Conservation (phyloP, 2,797 vertebrate genomes). For the Myotis findleyi region DNA sequence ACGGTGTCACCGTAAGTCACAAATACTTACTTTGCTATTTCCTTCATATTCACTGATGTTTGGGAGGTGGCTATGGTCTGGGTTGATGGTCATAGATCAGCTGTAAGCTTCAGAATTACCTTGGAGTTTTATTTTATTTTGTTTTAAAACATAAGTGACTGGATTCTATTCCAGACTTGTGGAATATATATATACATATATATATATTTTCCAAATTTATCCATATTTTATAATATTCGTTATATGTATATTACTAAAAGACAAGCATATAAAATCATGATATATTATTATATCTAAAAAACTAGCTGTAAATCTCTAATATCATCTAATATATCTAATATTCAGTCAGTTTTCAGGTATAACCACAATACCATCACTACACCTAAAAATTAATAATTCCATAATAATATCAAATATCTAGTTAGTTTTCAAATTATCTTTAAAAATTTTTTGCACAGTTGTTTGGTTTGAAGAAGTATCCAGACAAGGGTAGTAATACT, state of each 20-base stretch:
- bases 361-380: background rate
- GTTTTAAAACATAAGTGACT: conserved; percentile 5
- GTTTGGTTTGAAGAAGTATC: background rate
- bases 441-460: background rate
- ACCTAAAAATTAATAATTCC: background rate
- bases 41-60: background rate
- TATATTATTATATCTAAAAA: conserved; percentile 8
- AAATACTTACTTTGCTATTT: background rate
- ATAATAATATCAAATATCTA: conserved; percentile 13
- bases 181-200: no score
- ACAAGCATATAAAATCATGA: background rate
- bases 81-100: background rate
- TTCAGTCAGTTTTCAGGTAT: background rate
- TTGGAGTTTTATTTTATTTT: conserved; percentile 36
- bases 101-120: background rate
- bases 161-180: background rate
- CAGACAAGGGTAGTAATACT: background rate
- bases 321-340: background rate
- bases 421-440: background rate
- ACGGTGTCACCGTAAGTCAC: conserved; percentile 92
- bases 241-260: background rate
- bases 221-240: background rate
- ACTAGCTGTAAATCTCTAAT: background rate
- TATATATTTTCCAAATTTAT: background rate
- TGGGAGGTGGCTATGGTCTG: background rate